A percentile compares a stretch with the other conserved stretches of the same genome.
phyloP scores from a whole-genome alignment of 2,797 vertebrate genomes.

The Podarcis siculus region DNA sequence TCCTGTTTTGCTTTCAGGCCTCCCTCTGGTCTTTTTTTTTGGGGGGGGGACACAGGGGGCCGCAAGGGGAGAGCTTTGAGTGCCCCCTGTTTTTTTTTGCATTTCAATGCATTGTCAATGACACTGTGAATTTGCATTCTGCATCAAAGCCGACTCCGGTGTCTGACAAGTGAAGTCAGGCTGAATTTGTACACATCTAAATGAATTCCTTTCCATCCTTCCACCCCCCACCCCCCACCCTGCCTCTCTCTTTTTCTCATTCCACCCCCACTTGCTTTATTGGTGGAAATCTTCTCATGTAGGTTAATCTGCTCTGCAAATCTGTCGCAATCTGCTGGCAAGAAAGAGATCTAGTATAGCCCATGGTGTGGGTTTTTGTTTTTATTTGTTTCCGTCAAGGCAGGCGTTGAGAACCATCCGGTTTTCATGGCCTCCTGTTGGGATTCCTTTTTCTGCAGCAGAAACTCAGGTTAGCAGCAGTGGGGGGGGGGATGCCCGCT shows the following conservation, averaged over 20 bases:
- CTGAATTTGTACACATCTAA: conserved; percentile 40
- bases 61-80: not conserved
- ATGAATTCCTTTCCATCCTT: conserved; percentile 33
- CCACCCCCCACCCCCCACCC: rapidly evolving
- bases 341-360: conserved; percentile 29
- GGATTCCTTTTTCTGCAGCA: not conserved
- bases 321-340: conserved; percentile 51
- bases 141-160: conserved; percentile 57
- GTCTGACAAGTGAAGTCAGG: conserved; percentile 35
- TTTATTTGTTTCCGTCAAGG: not conserved
- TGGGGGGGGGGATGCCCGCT: not conserved
- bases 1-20: not conserved
- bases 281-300: conserved; percentile 62
- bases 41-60: no score
- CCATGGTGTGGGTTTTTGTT: not conserved
- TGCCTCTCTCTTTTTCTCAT: not conserved
- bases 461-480: not conserved
- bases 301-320: conserved; percentile 61
- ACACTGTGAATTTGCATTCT: conserved; percentile 54
- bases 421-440: conserved; percentile 5
- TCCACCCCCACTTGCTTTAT: conserved; percentile 17
- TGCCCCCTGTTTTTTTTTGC: not conserved
- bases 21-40: no score
- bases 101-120: not conserved
- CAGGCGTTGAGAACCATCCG: not conserved